These are phyloP conservation scores for Myiothlypis coronata DNA, from an alignment of 2,797 vertebrate species.

Conservation along the genomic window DNA sequence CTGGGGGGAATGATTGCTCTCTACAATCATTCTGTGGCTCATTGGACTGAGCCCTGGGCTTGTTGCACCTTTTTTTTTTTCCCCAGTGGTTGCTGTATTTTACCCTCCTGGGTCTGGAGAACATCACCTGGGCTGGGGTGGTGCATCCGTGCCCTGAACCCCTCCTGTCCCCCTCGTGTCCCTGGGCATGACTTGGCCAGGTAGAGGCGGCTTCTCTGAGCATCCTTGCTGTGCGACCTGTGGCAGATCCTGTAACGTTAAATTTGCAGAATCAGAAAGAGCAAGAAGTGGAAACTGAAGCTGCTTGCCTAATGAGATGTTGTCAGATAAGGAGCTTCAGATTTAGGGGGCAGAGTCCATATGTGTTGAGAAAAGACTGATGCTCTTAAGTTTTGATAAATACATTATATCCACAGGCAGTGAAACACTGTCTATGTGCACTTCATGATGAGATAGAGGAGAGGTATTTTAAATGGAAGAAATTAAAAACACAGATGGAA, in stretches of 20 bases:
- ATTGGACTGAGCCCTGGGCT: background rate
- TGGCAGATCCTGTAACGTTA: background rate
- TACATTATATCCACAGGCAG: background rate
- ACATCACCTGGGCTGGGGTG: background rate
- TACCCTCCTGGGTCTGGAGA: background rate
- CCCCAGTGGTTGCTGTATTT: no score
- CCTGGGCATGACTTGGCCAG: background rate
- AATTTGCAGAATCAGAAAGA: background rate
- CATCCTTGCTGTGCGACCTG: background rate
- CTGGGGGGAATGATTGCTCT: rapidly evolving
- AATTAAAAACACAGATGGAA: constrained; percentile 58
- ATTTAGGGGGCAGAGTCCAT: background rate
- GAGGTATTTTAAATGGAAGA: constrained; percentile 37
- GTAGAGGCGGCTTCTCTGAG: background rate
- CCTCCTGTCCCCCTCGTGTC: rapidly evolving
- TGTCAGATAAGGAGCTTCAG: background rate
- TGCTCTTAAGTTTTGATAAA: background rate
- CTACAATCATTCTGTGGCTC: background rate
- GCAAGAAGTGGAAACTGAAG: background rate
- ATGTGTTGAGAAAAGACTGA: background rate
- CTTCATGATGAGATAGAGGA: background rate
- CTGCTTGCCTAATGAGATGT: background rate
- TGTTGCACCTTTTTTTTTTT: background rate
- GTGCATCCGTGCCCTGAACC: background rate
- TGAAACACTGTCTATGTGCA: background rate